Percentiles rank a stretch among this genome's conserved stretches.
These are phyloP conservation scores for Popillia japonica DNA, from an alignment of 1,140 invertebrate genomes.

Conservation along the genomic window DNA sequence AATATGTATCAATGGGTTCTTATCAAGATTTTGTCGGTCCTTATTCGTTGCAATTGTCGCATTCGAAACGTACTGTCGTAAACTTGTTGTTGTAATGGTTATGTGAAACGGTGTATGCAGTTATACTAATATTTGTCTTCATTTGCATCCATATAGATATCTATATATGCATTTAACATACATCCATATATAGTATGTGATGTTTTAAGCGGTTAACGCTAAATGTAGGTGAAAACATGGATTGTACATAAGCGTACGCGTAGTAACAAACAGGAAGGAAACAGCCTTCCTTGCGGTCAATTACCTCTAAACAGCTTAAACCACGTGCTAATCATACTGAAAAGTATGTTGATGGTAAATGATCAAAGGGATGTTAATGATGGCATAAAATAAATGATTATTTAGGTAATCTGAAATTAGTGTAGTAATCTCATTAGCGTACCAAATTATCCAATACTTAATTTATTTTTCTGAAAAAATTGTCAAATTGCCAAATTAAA, in stretches of 20 bases:
- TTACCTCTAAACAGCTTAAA: slow-evolving; percentile 15
- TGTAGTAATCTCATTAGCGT: too few species aligned
- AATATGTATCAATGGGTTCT: too few species aligned
- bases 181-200: not conserved
- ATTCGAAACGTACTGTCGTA: too few species aligned
- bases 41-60: too few species aligned
- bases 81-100: not conserved
- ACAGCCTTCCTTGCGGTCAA: slow-evolving; percentile 11
- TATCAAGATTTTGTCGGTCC: too few species aligned
- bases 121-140: slow-evolving; percentile 20
- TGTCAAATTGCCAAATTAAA: too few species aligned
- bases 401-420: too few species aligned
- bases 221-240: slow-evolving; percentile 10
- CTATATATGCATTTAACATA: slow-evolving; percentile 25
- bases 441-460: too few species aligned
- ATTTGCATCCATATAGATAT: not conserved
- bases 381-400: too few species aligned
- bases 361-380: not conserved
- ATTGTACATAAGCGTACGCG: not conserved
- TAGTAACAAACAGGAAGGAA: slow-evolving; percentile 25
- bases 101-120: not conserved
- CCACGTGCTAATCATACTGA: slow-evolving; percentile 17
- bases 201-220: not conserved
- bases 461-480: too few species aligned
- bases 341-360: not conserved